Evolutionary conservation across 1,140 invertebrate genomes (phyloP), one percentile per base, ranked within the genome.

Genomic region (Tetramorium simillimum): DNA sequence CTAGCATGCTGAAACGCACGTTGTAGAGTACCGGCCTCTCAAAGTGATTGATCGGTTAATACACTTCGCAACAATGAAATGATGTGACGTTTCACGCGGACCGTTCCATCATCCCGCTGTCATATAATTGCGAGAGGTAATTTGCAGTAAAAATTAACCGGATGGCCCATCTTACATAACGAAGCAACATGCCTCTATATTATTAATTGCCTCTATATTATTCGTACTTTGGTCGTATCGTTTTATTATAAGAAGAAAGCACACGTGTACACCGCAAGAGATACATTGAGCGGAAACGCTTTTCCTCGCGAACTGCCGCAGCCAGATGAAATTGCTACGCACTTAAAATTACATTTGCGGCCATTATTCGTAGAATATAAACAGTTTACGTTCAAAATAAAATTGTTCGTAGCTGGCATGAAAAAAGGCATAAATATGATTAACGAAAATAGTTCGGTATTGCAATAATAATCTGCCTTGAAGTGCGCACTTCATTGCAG

Each of bases 21-120:
- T 53, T 58, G 67, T 60, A 73, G 53, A 16, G 3, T 7, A 10
- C 62, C 33, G 33, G 40, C 3, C 51, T 73, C 80, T 84, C 69
- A 73, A 58, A 82, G 40, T 73, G 80, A 73, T 73, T 73, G 43
- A 84, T 84, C 53, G 53, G 53, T 73, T 60, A 84, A 84, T 62
- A 60, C 53, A 49, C 28, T 73, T 72, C 51, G 80, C 2, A 58
- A 73, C 24, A 62, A 0, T 33, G 69, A 73, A 49, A 33, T n/a
- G 49, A 81, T 69, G 60, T 46, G 40, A 82, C 65, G 21, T 82
- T 33, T 73, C 40, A 40, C 46, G 14, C 33, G 46, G 33, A 16
- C 14, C 18, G 33, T n/a, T 28, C 16, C 9, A 46, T 46, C 49
- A 53, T 37, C 51, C 12, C 24, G 6, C 24, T 18, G 18, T n/a